Base-by-base conservation (phyloP, 2,888 invertebrate species). In the Ischnura elegans region DNA sequence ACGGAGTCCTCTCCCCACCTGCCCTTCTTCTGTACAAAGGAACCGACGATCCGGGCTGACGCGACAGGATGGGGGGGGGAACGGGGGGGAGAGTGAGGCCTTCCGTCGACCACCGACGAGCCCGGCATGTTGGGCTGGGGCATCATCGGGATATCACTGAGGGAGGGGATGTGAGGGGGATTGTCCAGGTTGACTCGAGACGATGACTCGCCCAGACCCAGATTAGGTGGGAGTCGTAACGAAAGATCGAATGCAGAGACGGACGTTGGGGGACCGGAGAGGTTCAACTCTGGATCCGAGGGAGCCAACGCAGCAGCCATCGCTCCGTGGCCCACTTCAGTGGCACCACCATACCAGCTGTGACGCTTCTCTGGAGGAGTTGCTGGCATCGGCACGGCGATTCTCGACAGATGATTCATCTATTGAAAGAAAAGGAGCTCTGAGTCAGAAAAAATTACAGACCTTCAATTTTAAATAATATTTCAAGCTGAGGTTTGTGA, bases 341-440 rank as follows among this genome's bases (percentile, higher is more conserved):
- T 61, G 16, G 90, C 90, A 90, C 90, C 90, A 61, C 55, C 90
- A 43, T 90, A 90, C 90, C 90, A 90, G n/a, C 90, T 90, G 16
- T 90, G 90, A 43, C 90, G 90, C 43, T 90, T 90, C 90, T 90
- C 90, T 61, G 90, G 90, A 21, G 90, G 90, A 61, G 90, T 90
- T 43, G 61, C 90, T n/a, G 90, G 90, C 21, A 90, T 42, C 45
- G 90, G 90, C 43, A 61, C 61, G 5, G 90, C 55, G n/a, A 90
- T 55, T 36, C 90, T 90, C 10, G 90, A 66, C 25, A 61, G 90
- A 51, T 90, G 90, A 10, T 66, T 90, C 61, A 90, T 61, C 90
- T 90, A 45, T 25, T 8, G 36, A 76, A 76, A 29, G 25, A 76
- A 36, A 10, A 76, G 36, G 29, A 13, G n/a, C n/a, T n/a, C n/a